Base-by-base conservation (phyloP, 2,113 vertebrate species). In the Notothenia coriiceps region DNA sequence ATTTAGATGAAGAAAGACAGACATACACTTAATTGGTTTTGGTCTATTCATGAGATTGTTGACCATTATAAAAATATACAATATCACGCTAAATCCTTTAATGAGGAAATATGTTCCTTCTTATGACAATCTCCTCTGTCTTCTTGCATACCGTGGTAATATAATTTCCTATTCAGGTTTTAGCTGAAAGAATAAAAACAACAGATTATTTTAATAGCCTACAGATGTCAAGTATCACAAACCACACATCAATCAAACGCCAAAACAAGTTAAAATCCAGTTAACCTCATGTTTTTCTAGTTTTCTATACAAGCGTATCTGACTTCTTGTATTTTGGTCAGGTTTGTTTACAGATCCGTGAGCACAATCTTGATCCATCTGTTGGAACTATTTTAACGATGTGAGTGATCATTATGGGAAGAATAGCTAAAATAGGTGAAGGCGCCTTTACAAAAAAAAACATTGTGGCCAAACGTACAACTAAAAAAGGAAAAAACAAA, bases 381-480 rank as follows among this genome's bases (percentile, higher is more conserved):
- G 67, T 11, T 80, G 17, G 29, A n/a, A 72, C 22, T 49, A 67
- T 49, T 47, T 74, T 71, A 81, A 83, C 55, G 56, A 56, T 14
- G 44, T 8, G 29, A 17, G 10, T 18, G 2, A 60, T 70, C 40
- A 72, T 2, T 29, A 51, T 33, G 17, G 54, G 49, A 29, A 71
- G 55, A 49, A 70, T 15, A 40, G 57, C 43, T 15, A 17, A 25
- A 29, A 0, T 1, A 77, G 63, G 35, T 61, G 10, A 47, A 22
- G 35, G 60, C 8, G 4, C 46, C 2, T 33, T 33, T 51, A 49
- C 59, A 62, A 70, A 82, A 52, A 52, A 81, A 86, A 85, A 56
- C 65, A 66, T 7, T n/a, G 2, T 67, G 62, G 50, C n/a, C 29
- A 61, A 84, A 46, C 9, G 13, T 6, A 40, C 14, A 63, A 20